These are phyloP conservation scores for Mellilla xanthometata DNA, from an alignment of 2,888 invertebrate species.

Conservation along the genomic window DNA sequence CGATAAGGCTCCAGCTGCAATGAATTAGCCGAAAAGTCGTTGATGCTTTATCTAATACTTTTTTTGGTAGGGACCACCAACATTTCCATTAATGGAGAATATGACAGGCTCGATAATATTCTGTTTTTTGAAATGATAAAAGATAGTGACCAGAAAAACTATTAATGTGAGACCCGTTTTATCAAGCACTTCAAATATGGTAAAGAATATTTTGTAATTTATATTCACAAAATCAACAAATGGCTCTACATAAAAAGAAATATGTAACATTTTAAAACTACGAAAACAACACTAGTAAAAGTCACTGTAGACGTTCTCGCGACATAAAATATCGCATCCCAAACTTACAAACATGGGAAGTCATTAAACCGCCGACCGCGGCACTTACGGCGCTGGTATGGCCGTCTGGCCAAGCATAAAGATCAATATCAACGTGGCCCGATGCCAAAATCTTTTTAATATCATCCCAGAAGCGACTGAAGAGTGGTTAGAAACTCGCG, in stretches of 20 bases:
- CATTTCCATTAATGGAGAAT: conserved; percentile 33
- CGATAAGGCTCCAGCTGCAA: conserved; percentile 68
- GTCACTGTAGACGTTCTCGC: conserved; percentile 52
- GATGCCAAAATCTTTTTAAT: conserved; percentile 82
- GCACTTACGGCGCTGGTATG: conserved; percentile 73
- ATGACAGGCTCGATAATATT: conserved; percentile 47
- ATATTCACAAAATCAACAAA: conserved; percentile 30
- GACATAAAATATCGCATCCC: conserved; percentile 65
- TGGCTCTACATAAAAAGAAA: conserved; percentile 31
- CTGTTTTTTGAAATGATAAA: conserved; percentile 29
- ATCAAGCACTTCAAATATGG: conserved; percentile 26
- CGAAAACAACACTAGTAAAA: conserved; percentile 56
- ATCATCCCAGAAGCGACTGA: conserved; percentile 73
- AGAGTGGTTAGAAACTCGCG: conserved; percentile 66
- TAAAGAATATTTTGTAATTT: conserved; percentile 22
- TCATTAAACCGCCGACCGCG: conserved; percentile 75
- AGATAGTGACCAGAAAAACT: conserved; percentile 20
- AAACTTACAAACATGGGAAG: conserved; percentile 76
- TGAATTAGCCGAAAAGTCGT: conserved; percentile 56
- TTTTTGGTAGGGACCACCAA: conserved; percentile 46
- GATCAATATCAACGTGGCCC: conserved; percentile 79
- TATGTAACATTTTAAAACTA: conserved; percentile 37
- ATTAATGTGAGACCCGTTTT: conserved; percentile 24
- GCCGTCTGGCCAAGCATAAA: conserved; percentile 78
- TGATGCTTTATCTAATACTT: conserved; percentile 49